These are phyloP conservation scores for Paramormyrops hopkinsi DNA, from an alignment of 2,797 vertebrate genomes.

Conservation along the genomic window DNA sequence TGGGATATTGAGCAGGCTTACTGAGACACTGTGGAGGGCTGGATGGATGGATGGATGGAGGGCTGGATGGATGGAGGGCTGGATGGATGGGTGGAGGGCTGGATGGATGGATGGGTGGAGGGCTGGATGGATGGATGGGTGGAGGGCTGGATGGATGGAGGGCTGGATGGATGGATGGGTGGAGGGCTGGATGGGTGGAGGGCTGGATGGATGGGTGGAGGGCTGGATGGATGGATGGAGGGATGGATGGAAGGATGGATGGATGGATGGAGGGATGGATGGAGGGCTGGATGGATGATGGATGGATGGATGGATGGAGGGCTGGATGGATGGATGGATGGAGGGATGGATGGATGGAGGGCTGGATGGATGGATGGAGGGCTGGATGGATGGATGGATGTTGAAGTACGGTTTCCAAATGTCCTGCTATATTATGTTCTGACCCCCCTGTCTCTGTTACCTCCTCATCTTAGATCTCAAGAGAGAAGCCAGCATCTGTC, in stretches of 20 bases:
- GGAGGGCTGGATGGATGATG: background rate
- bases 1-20: background rate
- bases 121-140: background rate
- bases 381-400: background rate
- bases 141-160: background rate
- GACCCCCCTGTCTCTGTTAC: background rate
- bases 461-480: conserved; percentile 80
- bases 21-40: background rate
- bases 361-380: background rate
- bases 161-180: background rate
- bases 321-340: background rate
- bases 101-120: too few relatives aligned
- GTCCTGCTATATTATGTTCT: background rate
- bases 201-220: too few relatives aligned
- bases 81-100: too few relatives aligned
- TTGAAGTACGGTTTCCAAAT: background rate
- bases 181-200: too few relatives aligned
- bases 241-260: background rate
- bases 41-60: background rate
- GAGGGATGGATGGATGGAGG: background rate
- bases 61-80: background rate
- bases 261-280: too few relatives aligned
- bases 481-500: conserved; percentile 98
- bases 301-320: background rate
- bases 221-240: background rate